A percentile compares a stretch with the other conserved stretches of the same genome.
These are phyloP conservation scores for Alcis repandata DNA, from an alignment of 2,888 invertebrate species.

Conservation along the genomic window DNA sequence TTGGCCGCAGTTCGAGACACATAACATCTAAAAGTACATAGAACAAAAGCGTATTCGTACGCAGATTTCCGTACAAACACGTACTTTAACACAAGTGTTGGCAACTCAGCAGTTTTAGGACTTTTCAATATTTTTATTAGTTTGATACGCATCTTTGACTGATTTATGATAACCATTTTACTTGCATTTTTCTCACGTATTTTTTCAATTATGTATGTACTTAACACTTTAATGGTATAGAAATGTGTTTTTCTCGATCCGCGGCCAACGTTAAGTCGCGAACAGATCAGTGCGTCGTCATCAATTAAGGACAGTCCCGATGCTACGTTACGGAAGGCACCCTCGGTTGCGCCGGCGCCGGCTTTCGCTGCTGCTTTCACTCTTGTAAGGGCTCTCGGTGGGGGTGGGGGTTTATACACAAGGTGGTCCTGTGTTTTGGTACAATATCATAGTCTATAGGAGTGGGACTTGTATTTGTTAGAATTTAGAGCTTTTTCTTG, in stretches of 20 bases:
- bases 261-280: conserved; percentile 25
- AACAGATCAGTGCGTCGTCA: conserved; percentile 35
- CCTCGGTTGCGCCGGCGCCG: conserved; percentile 41
- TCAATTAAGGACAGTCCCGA: conserved; percentile 54
- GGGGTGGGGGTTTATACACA: conserved; percentile 16
- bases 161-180: too few relatives aligned
- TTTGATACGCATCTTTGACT: too few relatives aligned
- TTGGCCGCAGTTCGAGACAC: conserved; percentile 30
- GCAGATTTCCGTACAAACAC: neutral
- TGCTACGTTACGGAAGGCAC: conserved; percentile 49
- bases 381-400: conserved; percentile 13
- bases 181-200: neutral
- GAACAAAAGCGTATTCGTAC: too few relatives aligned
- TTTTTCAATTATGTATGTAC: neutral
- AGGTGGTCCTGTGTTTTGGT: conserved; percentile 28
- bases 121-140: too few relatives aligned
- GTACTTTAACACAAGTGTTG: too few relatives aligned
- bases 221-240: neutral
- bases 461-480: neutral
- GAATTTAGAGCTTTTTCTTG: neutral
- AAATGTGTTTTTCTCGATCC: conserved; percentile 23
- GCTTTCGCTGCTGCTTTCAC: conserved; percentile 28
- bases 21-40: neutral
- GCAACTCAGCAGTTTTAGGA: too few relatives aligned
- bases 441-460: neutral